These are phyloP conservation scores for Paguma larvata DNA, from an alignment of 2,797 vertebrate genomes.

Conservation along the genomic window DNA sequence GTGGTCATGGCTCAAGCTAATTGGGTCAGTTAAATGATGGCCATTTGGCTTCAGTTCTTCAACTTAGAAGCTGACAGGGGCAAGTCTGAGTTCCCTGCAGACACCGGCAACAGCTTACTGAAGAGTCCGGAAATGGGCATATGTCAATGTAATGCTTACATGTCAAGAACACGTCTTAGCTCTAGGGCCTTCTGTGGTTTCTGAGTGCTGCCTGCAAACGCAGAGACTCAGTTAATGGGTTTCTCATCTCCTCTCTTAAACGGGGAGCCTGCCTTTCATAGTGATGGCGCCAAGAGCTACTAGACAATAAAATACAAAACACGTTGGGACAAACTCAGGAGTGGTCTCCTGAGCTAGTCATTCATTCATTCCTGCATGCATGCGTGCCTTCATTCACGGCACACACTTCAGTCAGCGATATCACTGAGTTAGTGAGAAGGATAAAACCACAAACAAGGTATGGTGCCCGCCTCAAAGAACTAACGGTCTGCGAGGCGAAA, in stretches of 20 bases:
- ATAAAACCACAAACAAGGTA: neutral
- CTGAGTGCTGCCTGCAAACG: neutral
- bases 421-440: neutral
- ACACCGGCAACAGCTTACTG: neutral
- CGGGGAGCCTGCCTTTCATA: neutral
- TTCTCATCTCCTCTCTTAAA: constrained; percentile 19
- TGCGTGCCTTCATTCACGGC: neutral
- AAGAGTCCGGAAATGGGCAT: neutral
- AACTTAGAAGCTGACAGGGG: neutral
- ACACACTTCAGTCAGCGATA: neutral
- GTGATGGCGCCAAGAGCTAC: neutral
- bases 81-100: neutral
- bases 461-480: neutral
- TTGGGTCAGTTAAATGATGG: neutral
- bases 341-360: neutral
- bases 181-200: constrained; percentile 1
- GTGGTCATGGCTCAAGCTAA: neutral
- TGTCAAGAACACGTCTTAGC: neutral
- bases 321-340: neutral
- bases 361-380: neutral
- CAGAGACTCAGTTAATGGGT: neutral
- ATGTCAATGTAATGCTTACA: neutral
- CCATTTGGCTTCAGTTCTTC: neutral
- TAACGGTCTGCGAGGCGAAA: neutral
- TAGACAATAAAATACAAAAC: neutral